These are phyloP conservation scores for Hyperopisus bebe DNA, from an alignment of 2,113 vertebrate species.

Conservation along the genomic window DNA sequence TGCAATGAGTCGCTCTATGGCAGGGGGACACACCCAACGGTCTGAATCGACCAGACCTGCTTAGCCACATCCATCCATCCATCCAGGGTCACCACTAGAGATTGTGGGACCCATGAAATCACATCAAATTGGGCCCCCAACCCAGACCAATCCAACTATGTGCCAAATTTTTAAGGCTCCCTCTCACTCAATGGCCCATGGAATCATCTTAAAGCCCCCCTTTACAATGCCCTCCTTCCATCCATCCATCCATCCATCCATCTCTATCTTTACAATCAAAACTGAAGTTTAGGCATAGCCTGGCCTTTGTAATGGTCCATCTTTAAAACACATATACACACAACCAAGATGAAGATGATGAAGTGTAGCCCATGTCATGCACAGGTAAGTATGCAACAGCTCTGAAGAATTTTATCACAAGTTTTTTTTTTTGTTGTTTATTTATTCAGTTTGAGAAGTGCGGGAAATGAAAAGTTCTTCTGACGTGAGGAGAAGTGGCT, in stretches of 20 bases:
- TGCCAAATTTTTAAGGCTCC: not conserved
- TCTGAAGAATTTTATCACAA: too few species aligned
- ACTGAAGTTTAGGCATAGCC: not conserved
- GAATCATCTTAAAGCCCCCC: not conserved
- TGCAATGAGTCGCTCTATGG: not conserved
- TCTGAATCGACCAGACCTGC: not conserved
- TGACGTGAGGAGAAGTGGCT: slow-evolving; percentile 31
- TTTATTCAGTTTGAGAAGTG: slow-evolving; percentile 22
- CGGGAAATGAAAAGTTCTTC: slow-evolving; percentile 26
- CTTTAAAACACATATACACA: not conserved
- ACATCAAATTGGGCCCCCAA: not conserved
- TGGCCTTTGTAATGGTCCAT: not conserved
- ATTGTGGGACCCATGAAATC: not conserved
- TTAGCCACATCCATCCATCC: not conserved
- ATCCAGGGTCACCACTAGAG: not conserved
- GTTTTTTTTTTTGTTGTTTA: not conserved
- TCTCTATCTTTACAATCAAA: not conserved
- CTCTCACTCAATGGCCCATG: not conserved
- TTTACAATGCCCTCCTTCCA: not conserved
- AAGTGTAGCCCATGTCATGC: not conserved
- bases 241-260: not conserved
- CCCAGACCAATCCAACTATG: not conserved
- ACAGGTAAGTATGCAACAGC: not conserved
- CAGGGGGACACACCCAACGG: not conserved
- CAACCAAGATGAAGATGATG: not conserved